Conservation (phyloP, 2,888 invertebrate species). For the Corbicula japonica region DNA sequence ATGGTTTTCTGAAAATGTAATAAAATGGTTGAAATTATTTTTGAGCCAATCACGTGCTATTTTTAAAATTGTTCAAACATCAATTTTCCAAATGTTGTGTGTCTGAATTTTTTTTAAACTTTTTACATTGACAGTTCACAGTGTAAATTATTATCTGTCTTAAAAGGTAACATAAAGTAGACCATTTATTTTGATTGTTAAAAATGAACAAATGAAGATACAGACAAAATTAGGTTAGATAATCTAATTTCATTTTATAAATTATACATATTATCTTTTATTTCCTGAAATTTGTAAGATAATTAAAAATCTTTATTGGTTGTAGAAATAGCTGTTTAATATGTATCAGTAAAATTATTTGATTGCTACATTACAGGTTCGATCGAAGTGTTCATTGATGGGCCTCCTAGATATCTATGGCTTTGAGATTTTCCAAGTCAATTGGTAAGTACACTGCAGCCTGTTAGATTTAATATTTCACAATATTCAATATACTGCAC, state of each 20-base stretch:
- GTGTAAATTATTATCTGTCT: too few species aligned
- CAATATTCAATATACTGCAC: too few species aligned
- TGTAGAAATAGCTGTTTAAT: background rate
- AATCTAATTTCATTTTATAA: background rate
- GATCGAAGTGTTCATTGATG: slow-evolving; percentile 89
- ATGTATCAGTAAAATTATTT: slow-evolving; percentile 10
- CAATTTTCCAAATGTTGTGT: background rate
- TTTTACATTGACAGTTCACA: background rate
- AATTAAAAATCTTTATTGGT: background rate
- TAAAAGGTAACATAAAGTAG: too few species aligned
- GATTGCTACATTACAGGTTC: slow-evolving; percentile 81
- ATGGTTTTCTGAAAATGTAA: background rate
- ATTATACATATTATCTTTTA: background rate
- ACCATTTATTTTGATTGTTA: background rate
- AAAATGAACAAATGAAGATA: background rate
- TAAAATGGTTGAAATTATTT: background rate
- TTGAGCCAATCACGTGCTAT: background rate
- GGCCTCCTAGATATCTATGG: slow-evolving; percentile 98
- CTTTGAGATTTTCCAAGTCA: slow-evolving; percentile 96
- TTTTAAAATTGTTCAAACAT: background rate
- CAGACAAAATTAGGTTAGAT: background rate
- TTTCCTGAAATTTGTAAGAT: too few species aligned
- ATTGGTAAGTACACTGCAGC: slow-evolving; percentile 92
- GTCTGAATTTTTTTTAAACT: background rate
- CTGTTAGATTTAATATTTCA: too few species aligned